Percentiles rank a stretch among this genome's conserved stretches.
phyloP scores from a whole-genome alignment of 2,113 vertebrate genomes.

The Leucosticte australis region DNA sequence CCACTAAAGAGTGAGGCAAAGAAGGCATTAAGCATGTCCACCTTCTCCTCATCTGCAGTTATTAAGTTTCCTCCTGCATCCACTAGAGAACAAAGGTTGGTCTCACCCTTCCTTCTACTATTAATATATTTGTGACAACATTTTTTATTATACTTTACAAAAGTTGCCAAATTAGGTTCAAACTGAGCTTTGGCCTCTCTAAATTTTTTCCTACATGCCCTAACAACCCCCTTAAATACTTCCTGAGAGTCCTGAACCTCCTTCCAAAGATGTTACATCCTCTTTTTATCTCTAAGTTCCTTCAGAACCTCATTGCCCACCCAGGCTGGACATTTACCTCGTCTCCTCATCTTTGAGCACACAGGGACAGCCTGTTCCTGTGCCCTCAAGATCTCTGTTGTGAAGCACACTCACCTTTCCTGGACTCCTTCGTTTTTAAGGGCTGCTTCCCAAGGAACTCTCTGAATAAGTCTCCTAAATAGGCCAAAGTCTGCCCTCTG shows the following conservation, averaged over 20 bases:
- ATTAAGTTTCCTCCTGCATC: background rate
- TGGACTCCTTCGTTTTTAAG: background rate
- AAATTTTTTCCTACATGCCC: background rate
- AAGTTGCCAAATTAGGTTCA: background rate
- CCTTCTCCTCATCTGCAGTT: background rate
- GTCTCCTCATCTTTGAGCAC: background rate
- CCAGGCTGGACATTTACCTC: background rate
- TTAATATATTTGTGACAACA: background rate
- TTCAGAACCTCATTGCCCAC: background rate
- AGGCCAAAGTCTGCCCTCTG: background rate
- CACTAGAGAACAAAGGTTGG: background rate
- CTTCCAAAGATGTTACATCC: background rate
- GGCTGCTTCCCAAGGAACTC: background rate
- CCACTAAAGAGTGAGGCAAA: background rate
- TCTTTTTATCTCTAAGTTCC: background rate
- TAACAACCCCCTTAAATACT: background rate
- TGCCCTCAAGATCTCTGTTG: background rate
- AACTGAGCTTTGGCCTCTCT: background rate
- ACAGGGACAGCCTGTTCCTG: background rate
- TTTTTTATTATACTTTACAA: background rate
- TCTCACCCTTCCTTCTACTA: background rate
- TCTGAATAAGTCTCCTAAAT: background rate
- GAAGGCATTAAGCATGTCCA: background rate
- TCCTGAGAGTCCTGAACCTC: background rate
- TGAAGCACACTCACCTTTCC: background rate